Base-by-base conservation (phyloP, 2,113 vertebrate genomes). In the Trematomus loennbergii region DNA sequence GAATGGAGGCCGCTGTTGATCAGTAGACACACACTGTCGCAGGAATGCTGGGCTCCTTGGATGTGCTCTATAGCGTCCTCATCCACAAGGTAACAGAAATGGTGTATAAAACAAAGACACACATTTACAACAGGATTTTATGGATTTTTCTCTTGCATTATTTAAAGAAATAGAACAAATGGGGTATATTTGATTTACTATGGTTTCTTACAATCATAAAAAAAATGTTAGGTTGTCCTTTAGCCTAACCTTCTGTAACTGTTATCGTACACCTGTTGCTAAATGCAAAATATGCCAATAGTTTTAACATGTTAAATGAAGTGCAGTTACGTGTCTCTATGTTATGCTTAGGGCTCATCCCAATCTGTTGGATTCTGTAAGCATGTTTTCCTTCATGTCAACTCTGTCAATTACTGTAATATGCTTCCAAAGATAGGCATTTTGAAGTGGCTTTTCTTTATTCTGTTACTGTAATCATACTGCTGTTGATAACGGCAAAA, bases 31-130 rank as follows among this genome's bases (percentile, higher is more conserved):
- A 87, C 66, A 59, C 52, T 72, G 62, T 74, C 43, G 17, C 81
- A 78, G 81, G 65, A 77, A 95, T 95, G 95, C 92, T 94, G 91
- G 94, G 94, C 88, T 95, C 91, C 72, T 93, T 95, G 88, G 93
- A 92, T 9, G 86, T 94, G 75, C 93, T 96, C 76, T 95, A 93
- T 89, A 76, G 92, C 13, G 83, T 90, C 60, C 93, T 95, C 86
- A 91, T 95, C 64, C 94, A 93, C 78, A 95, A 95, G 94, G 94
- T 95, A 92, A 87, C 20, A 55, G 18, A 20, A 7, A 33, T 43
- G 66, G 25, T 71, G 33, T 12, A 8, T n/a, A 57, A 40, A 55
- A 29, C 43, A 67, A 40, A 70, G 63, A 17, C 18, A 15, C n/a
- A 20, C 5, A n/a, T 7, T 40, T 40, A 7, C 5, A 40, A 40